Conservation (phyloP, 2,888 invertebrate genomes). For the Hydroisotoma schaefferi region DNA sequence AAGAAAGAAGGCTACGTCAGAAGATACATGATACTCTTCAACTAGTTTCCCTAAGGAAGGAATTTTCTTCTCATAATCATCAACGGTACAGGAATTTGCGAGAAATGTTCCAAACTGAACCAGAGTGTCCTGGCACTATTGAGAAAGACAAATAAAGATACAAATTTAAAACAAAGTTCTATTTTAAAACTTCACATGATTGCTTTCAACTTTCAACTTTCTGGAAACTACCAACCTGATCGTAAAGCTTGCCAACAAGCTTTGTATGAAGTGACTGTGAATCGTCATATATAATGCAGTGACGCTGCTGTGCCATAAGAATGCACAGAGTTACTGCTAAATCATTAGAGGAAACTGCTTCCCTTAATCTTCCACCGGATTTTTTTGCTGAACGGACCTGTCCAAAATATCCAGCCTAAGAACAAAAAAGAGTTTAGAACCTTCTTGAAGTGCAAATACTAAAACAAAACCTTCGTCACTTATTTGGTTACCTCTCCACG, state of each 20-base stretch:
- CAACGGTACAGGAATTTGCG: slow-evolving; percentile 85
- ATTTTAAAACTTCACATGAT: too few relatives aligned
- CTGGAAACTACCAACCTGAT: slow-evolving; percentile 61
- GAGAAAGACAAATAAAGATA: slow-evolving; percentile 9
- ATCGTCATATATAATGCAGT: slow-evolving; percentile 85
- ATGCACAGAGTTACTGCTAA: slow-evolving; percentile 89
- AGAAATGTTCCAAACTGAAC: slow-evolving; percentile 97
- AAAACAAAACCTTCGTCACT: not conserved
- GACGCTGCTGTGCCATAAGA: slow-evolving; percentile 93
- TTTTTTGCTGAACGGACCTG: slow-evolving; percentile 95
- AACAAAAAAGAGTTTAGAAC: slow-evolving; percentile 45
- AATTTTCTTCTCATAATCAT: slow-evolving; percentile 85
- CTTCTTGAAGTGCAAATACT: not conserved
- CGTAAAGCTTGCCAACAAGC: slow-evolving; percentile 73
- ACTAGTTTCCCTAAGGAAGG: slow-evolving; percentile 85
- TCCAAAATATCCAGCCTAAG: slow-evolving; percentile 91
- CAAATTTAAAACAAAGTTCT: slow-evolving; percentile 9
- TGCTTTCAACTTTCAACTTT: not conserved
- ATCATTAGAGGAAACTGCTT: slow-evolving; percentile 89
- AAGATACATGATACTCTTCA: slow-evolving; percentile 86
- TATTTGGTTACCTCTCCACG: slow-evolving; percentile 73
- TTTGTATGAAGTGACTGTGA: slow-evolving; percentile 77
- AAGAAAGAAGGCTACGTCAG: slow-evolving; percentile 97
- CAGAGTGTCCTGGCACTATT: slow-evolving; percentile 93
- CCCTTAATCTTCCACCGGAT: slow-evolving; percentile 89